phyloP scores from a whole-genome alignment of 2,888 invertebrate genomes.

The Temnothorax rugatulus region DNA sequence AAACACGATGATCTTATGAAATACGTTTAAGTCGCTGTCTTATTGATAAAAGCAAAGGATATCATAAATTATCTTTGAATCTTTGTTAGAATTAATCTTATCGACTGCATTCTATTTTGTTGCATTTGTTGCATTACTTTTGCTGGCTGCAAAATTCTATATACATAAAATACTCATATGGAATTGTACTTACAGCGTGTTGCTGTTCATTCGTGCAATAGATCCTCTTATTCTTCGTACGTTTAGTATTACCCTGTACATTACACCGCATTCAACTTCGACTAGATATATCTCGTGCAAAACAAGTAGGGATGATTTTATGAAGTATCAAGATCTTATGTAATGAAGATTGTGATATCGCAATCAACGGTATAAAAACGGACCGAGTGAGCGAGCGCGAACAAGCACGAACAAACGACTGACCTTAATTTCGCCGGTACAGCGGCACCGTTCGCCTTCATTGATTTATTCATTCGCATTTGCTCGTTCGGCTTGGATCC shows the following conservation, averaged over 20 bases:
- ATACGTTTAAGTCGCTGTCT: not conserved
- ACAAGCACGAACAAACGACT: not conserved
- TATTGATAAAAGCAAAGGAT: not conserved
- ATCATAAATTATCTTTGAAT: not conserved
- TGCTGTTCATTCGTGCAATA: not conserved
- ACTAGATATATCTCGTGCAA: not conserved
- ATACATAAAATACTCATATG: not conserved
- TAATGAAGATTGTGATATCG: not conserved
- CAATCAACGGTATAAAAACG: not conserved
- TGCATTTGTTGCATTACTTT: not conserved
- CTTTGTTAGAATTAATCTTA: slow-evolving; percentile 16
- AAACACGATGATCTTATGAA: not conserved
- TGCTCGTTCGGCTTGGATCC: not conserved
- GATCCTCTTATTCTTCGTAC: not conserved
- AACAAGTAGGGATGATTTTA: not conserved
- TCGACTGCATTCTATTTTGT: not conserved
- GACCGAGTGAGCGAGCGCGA: not conserved
- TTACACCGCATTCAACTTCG: not conserved
- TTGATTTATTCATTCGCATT: not conserved
- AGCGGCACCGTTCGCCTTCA: not conserved
- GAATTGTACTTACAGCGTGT: not conserved
- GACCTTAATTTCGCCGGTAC: not conserved
- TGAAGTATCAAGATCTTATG: not conserved
- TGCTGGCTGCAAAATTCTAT: slow-evolving; percentile 3
- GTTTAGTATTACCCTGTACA: slow-evolving; percentile 30